Base-by-base conservation (phyloP, 2,888 invertebrate species). In the Thymelicus lineola region DNA sequence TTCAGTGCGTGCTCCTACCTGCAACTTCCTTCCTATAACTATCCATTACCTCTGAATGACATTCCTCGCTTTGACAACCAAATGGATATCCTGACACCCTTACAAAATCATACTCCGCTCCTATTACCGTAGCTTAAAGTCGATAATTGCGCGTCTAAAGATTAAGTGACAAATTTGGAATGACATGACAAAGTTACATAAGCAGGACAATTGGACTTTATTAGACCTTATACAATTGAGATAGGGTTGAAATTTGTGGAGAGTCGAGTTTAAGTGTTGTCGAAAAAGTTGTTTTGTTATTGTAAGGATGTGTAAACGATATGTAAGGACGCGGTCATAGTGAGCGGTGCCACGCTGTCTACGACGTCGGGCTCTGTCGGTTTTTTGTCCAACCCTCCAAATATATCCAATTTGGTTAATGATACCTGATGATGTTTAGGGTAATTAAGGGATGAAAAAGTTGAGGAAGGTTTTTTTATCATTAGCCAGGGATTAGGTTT, bases 11-110 rank as follows among this genome's bases (percentile, higher is more conserved):
- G 81, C 53, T 38, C 80, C 78, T 92, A 93, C 93, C 93, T 93
- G 93, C 89, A 82, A 91, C 93, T 93, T 93, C 93, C 93, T 93
- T 93, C 93, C 93, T 93, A 82, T 81, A 87, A 77, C 89, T 84
- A 91, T 91, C 90, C 86, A 88, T 92, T 90, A 91, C 90, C 80
- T 70, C 71, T 83, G 86, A 91, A 89, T 89, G 88, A 89, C 91
- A 93, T 93, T 93, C 93, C 88, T 76, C 70, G 75, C 78, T 75
- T 83, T 90, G 91, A 90, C 91, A 89, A 86, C 80, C 86, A 86
- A 88, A 90, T 87, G 86, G 88, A 83, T 84, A 86, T 86, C 83
- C 80, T 86, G 83, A 86, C 86, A 87, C 84, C 81, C 85, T 79
- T 80, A 83, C 80, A 77, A 72, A 59, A 75, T 57, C 64, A 77